phyloP scores from a whole-genome alignment of 2,888 invertebrate species.

The Heteropelma amictum region DNA sequence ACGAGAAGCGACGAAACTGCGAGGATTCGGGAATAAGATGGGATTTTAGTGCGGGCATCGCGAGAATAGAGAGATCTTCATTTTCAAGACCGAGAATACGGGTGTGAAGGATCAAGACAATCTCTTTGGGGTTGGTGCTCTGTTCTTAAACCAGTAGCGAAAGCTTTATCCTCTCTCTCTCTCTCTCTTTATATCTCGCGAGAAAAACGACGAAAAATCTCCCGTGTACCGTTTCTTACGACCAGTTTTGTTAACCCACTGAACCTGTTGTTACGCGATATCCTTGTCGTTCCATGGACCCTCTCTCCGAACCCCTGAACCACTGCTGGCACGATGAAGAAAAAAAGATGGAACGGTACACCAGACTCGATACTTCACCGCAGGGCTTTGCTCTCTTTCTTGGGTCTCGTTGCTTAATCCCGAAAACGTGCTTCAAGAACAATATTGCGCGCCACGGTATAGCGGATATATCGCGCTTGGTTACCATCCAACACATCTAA shows the following conservation, averaged over 20 bases:
- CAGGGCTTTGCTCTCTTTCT: background rate
- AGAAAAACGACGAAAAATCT: constrained; percentile 21
- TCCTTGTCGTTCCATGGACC: constrained; percentile 34
- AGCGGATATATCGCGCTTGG: background rate
- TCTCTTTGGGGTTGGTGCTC: background rate
- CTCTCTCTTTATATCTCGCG: too few relatives aligned
- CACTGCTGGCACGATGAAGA: background rate
- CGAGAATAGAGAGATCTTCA: constrained; percentile 40
- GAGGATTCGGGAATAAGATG: constrained; percentile 27
- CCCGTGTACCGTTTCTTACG: constrained; percentile 29
- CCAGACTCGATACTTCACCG: constrained; percentile 5
- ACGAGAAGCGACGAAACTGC: constrained; percentile 45
- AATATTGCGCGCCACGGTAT: background rate
- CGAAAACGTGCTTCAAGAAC: constrained; percentile 1
- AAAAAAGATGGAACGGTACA: background rate
- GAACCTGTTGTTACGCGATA: constrained; percentile 70
- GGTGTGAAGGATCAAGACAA: constrained; percentile 23
- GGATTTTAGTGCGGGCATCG: constrained; percentile 2
- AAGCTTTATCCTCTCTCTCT: background rate
- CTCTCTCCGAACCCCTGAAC: constrained; percentile 22
- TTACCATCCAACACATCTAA: background rate
- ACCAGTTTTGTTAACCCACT: constrained; percentile 48
- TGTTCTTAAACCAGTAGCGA: constrained; percentile 55
- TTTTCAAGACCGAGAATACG: background rate
- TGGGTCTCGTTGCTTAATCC: constrained; percentile 1